phyloP scores from a whole-genome alignment of 2,113 vertebrate species.

The Podocnemis expansa region DNA sequence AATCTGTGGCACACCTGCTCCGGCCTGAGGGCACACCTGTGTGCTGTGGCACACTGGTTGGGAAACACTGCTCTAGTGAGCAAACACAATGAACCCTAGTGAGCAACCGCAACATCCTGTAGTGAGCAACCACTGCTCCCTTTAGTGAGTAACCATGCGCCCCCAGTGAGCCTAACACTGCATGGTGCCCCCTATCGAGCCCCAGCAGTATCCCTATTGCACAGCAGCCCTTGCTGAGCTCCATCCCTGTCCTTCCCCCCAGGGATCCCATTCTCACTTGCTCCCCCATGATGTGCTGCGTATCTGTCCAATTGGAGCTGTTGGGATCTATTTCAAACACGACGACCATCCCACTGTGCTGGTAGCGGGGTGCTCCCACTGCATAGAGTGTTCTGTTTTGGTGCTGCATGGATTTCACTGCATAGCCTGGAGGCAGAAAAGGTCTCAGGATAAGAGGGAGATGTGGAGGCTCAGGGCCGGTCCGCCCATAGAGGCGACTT shows the following conservation, averaged over 20 bases:
- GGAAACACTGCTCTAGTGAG: too few species aligned
- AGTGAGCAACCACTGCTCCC: too few species aligned
- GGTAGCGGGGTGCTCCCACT: slow-evolving; percentile 67
- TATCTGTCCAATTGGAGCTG: slow-evolving; percentile 38
- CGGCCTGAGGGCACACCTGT: too few species aligned
- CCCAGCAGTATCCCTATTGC: too few species aligned
- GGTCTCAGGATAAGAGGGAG: neutral
- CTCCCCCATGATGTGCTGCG: slow-evolving; percentile 49
- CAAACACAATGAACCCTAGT: too few species aligned
- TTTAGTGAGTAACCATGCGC: too few species aligned
- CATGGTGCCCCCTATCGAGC: neutral
- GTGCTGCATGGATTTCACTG: slow-evolving; percentile 45
- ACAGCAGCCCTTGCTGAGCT: neutral
- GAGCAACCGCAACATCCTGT: too few species aligned
- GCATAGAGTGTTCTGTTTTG: neutral
- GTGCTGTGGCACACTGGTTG: too few species aligned
- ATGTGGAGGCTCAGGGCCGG: too few species aligned
- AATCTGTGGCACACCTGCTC: too few species aligned
- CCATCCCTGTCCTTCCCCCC: accelerated
- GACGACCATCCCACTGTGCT: slow-evolving; percentile 65
- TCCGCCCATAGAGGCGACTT: too few species aligned
- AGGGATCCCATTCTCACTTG: slow-evolving; percentile 48
- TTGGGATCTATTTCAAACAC: slow-evolving; percentile 38
- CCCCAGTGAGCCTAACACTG: neutral
- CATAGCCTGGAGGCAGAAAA: slow-evolving; percentile 56